These are phyloP conservation scores for Chloroclystis v-ata DNA, from an alignment of 2,888 invertebrate species.

Conservation along the genomic window DNA sequence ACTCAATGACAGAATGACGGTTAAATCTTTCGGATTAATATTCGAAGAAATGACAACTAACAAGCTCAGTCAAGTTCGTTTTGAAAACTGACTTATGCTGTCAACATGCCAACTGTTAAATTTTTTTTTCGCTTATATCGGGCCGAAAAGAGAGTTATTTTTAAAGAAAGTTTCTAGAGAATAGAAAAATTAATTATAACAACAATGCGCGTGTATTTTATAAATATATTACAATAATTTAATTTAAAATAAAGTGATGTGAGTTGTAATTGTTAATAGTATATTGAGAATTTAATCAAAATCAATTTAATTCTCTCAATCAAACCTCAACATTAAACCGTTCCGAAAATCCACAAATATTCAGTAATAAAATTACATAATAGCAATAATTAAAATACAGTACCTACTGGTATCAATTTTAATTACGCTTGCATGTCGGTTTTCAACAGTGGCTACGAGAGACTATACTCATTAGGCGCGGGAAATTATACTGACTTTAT, in stretches of 20 bases:
- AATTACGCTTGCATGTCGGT: slow-evolving; percentile 22
- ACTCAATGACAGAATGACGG: slow-evolving; percentile 36
- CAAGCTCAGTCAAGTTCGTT: neutral
- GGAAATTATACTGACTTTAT: slow-evolving; percentile 57
- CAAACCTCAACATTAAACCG: no score
- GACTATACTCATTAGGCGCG: slow-evolving; percentile 54
- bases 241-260: no score
- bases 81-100: neutral
- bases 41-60: slow-evolving; percentile 26
- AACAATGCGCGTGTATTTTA: no score
- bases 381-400: neutral
- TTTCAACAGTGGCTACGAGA: slow-evolving; percentile 13
- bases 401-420: slow-evolving; percentile 24
- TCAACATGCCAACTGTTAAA: neutral
- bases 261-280: no score
- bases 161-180: no score
- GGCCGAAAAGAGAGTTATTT: no score
- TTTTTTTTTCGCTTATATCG: no score
- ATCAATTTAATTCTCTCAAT: no score
- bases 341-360: neutral
- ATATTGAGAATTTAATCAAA: no score
- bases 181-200: no score
- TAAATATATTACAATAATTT: no score
- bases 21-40: slow-evolving; percentile 16
- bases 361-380: neutral